A percentile compares a stretch with the other conserved stretches of the same genome.
phyloP scores from a whole-genome alignment of 2,797 vertebrate genomes.

The Myotis vivesi region DNA sequence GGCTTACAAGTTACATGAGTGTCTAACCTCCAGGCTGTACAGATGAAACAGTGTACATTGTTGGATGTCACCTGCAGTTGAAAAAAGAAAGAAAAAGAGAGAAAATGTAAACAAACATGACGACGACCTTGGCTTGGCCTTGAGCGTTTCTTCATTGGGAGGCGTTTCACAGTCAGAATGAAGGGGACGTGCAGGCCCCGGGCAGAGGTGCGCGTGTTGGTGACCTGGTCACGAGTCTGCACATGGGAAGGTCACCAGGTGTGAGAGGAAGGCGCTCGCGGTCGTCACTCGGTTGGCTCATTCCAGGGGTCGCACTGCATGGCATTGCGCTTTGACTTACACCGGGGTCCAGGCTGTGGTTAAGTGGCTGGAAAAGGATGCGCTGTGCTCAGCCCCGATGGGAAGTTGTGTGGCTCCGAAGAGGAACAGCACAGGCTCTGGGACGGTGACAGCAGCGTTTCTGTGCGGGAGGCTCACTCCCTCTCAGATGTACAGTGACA shows the following conservation, averaged over 20 bases:
- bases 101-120: accelerated
- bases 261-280: neutral
- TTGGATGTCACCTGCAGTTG: neutral
- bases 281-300: neutral
- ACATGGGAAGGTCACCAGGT: neutral
- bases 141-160: neutral
- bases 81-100: neutral
- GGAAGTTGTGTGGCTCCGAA: neutral
- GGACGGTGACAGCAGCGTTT: neutral
- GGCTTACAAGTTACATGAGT: neutral
- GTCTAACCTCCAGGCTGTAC: neutral
- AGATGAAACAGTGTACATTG: too few species aligned
- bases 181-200: neutral
- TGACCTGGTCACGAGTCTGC: neutral
- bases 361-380: neutral
- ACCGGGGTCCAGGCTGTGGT: neutral
- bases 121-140: neutral
- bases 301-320: neutral
- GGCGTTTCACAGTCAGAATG: neutral
- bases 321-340: neutral
- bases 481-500: neutral
- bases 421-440: neutral
- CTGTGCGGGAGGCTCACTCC: neutral
- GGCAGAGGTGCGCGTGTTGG: neutral
- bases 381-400: neutral